phyloP scores from a whole-genome alignment of 2,888 invertebrate species.

The Calameuta pallipes region DNA sequence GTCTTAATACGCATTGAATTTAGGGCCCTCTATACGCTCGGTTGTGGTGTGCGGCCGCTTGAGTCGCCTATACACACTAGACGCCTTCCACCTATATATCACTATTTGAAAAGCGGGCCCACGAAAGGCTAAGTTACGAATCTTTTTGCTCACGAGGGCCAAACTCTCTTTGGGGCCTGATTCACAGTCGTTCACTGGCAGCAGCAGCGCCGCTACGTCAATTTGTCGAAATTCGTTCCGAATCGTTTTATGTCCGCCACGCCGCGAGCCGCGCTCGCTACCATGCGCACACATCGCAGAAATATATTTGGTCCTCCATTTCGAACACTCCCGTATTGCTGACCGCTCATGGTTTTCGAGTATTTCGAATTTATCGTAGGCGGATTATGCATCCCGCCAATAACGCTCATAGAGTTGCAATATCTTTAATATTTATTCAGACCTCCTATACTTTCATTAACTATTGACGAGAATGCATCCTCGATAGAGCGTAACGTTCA shows the following conservation, averaged over 20 bases:
- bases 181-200: conserved; percentile 24
- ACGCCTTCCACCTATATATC: neutral
- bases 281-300: conserved; percentile 57
- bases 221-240: conserved; percentile 67
- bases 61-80: neutral
- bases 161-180: neutral
- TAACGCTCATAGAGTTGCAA: neutral
- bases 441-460: neutral
- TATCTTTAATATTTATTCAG: neutral
- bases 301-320: neutral
- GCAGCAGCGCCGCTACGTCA: conserved; percentile 55
- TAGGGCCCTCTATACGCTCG: conserved; percentile 7
- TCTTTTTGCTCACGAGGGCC: conserved; percentile 5
- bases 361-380: neutral
- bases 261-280: conserved; percentile 57
- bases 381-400: neutral
- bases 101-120: neutral
- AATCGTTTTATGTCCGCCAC: conserved; percentile 65
- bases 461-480: neutral
- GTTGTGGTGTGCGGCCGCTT: too few species aligned
- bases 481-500: neutral
- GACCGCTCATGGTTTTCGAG: neutral
- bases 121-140: neutral
- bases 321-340: neutral
- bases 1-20: conserved; percentile 13